Evolutionary conservation across 2,888 invertebrate species (phyloP), one percentile per base, ranked within the genome.

Genomic region (Mellilla xanthometata): DNA sequence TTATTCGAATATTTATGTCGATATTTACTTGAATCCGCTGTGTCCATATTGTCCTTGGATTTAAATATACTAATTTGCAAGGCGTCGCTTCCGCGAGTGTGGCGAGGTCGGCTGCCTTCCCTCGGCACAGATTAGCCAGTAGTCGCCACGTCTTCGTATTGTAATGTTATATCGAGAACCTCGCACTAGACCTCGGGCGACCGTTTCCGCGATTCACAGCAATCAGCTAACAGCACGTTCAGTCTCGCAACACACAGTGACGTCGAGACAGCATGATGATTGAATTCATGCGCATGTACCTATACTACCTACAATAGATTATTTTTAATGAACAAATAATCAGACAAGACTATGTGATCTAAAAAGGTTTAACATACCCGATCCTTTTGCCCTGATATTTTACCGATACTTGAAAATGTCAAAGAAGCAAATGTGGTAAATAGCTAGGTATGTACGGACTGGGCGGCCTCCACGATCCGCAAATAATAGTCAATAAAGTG

Each of bases 1-100:
- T 40, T 32, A 24, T 27, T 38, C 36, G 29, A 34, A 24, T 19
- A 40, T 53, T 53, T 54, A 45, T 52, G 61, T 55, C 44, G 50
- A 55, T 54, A 54, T 56, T 59, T 63, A 58, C 65, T 71, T 68
- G 56, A 29, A 54, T 54, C 59, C 56, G 49, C 49, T 56, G 59
- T 64, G 58, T 62, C 58, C 55, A 39, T 57, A 56, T 52, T 47
- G 68, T 73, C 77, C 81, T 79, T 77, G 72, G 68, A 56, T 65
- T 64, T 67, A 65, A n/a, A 68, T 68, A 72, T 70, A 79, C 74
- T 81, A 82, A 87, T 85, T 89, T 81, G 85, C 86, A 76, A 79
- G 66, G 62, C 65, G 68, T 62, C 68, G 76, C 82, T 87, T 87
- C 86, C 87, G 85, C 77, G 76, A 77, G 62, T 68, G 72, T 58